Evolutionary conservation across 2,888 invertebrate genomes (phyloP).

Genomic region (Synergus japonicus): DNA sequence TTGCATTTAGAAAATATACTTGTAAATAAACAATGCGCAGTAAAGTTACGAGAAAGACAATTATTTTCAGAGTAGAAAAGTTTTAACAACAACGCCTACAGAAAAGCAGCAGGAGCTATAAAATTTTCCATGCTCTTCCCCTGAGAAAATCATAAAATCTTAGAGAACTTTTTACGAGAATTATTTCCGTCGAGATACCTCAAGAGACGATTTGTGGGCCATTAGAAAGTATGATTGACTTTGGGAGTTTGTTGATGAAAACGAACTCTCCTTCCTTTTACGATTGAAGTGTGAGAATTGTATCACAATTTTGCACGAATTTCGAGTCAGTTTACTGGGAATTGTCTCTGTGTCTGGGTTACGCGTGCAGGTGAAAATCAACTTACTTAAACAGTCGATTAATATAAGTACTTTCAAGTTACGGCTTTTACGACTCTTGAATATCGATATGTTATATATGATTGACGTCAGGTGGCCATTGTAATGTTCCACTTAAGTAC

Average conservation of each 20-base stretch:
- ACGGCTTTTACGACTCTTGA: background rate
- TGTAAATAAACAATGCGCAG: background rate
- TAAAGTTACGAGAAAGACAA: background rate
- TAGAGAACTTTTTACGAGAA: conserved; percentile 23
- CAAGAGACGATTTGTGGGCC: background rate
- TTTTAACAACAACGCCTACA: conserved; percentile 21
- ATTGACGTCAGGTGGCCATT: conserved; percentile 31
- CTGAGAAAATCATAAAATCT: conserved; percentile 16
- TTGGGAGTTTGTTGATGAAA: background rate
- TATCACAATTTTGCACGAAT: background rate
- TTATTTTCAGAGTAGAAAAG: conserved; percentile 15
- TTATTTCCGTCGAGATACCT: conserved; percentile 9
- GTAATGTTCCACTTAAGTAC: conserved; percentile 9
- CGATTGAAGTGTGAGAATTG: background rate
- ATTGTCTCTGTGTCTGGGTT: background rate
- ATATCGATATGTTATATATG: conserved; percentile 32
- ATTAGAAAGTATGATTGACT: conserved; percentile 19
- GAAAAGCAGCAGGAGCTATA: conserved; percentile 8
- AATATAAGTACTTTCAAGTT: background rate
- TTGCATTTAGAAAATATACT: background rate
- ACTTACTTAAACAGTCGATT: background rate
- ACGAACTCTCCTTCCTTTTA: background rate
- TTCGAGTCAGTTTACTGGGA: background rate
- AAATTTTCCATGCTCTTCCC: background rate
- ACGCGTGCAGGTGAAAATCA: background rate